phyloP scores from a whole-genome alignment of 2,797 vertebrate genomes.

The Mycteria americana region DNA sequence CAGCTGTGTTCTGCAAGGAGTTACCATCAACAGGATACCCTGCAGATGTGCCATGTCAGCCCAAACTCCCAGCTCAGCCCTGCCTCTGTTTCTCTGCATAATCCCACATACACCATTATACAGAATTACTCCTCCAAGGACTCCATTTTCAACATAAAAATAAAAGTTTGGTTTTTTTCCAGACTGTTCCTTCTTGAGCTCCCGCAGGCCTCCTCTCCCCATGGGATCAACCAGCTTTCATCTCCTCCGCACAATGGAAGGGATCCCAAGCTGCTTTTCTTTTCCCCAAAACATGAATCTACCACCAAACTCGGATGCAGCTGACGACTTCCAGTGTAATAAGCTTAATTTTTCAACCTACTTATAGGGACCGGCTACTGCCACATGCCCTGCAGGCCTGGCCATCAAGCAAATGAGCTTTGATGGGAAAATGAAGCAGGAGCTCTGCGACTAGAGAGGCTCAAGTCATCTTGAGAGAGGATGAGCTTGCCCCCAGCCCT shows the following conservation, averaged over 20 bases:
- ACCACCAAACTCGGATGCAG: background rate
- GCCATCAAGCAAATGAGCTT: background rate
- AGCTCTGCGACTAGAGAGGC: background rate
- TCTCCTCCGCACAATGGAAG: background rate
- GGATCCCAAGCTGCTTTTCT: background rate
- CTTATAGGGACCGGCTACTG: background rate
- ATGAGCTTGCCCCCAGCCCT: background rate
- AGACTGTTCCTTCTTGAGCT: background rate
- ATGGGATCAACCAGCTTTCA: background rate
- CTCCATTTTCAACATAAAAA: background rate
- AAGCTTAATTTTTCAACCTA: background rate
- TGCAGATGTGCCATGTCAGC: background rate
- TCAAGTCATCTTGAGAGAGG: background rate
- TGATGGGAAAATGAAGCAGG: background rate
- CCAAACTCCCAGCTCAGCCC: background rate
- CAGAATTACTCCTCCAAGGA: background rate
- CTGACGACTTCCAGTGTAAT: background rate
- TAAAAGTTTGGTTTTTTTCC: background rate
- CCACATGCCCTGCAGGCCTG: background rate
- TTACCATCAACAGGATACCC: rapidly evolving
- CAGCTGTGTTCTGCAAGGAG: background rate
- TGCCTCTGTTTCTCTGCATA: background rate
- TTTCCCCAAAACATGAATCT: background rate
- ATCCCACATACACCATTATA: background rate
- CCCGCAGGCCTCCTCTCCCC: background rate